Percentiles rank a stretch among this genome's conserved stretches.
phyloP scores from a whole-genome alignment of 2,888 invertebrate species.

The Brenthis ino region DNA sequence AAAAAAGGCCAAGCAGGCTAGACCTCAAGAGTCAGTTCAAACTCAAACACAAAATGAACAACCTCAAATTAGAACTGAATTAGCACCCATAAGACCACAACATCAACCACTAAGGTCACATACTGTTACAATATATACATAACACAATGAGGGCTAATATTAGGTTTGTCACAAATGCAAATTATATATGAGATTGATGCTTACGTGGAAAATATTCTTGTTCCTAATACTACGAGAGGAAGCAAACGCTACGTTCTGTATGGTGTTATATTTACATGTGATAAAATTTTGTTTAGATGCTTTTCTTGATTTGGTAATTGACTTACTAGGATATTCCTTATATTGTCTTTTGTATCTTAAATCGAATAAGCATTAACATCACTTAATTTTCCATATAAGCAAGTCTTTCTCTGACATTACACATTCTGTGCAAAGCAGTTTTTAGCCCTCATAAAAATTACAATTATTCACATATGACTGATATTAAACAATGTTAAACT shows the following conservation, averaged over 20 bases:
- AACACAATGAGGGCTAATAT: slow-evolving; percentile 27
- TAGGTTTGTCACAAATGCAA: slow-evolving; percentile 9
- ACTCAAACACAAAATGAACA: slow-evolving; percentile 61
- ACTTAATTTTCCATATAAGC: background rate
- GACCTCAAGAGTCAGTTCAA: slow-evolving; percentile 60
- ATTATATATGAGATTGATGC: slow-evolving; percentile 7
- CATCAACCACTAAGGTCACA: slow-evolving; percentile 65
- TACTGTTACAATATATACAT: slow-evolving; percentile 71
- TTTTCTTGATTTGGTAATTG: background rate
- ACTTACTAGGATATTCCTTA: background rate
- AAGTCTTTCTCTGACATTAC: slow-evolving; percentile 2
- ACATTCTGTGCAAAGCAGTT: background rate
- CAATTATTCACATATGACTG: slow-evolving; percentile 2
- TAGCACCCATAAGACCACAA: slow-evolving; percentile 36
- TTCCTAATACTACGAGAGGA: background rate
- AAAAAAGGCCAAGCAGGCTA: slow-evolving; percentile 73
- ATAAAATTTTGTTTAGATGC: background rate
- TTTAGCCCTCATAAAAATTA: slow-evolving; percentile 6
- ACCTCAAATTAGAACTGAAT: slow-evolving; percentile 37
- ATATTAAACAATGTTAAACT: slow-evolving; percentile 6
- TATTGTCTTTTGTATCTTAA: background rate
- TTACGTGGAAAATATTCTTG: background rate
- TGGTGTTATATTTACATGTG: background rate
- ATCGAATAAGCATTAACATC: background rate
- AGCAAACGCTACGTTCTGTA: background rate